Conservation (phyloP, 2,888 invertebrate genomes). For the Ceratothoa steindachneri region DNA sequence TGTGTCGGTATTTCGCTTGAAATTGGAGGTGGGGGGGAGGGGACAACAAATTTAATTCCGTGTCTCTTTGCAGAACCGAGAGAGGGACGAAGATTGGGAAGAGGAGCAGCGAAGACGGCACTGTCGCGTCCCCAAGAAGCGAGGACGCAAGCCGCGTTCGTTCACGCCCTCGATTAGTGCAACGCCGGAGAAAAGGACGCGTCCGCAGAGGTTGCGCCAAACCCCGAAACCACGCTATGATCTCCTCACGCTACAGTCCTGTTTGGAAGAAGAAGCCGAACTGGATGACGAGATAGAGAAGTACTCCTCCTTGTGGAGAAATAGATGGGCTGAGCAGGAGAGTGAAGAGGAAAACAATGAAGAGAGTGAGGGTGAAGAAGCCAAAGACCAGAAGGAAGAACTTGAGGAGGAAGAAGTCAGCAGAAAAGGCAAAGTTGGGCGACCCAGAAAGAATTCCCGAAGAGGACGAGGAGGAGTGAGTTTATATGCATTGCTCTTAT, state of each 20-base stretch:
- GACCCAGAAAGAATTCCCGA: background rate
- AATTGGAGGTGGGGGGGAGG: too few relatives aligned
- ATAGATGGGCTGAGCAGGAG: conserved; percentile 15
- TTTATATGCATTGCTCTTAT: too few relatives aligned
- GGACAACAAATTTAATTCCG: too few relatives aligned
- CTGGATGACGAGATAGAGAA: background rate
- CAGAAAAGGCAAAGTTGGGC: too few relatives aligned
- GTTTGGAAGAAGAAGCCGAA: background rate
- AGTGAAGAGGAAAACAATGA: background rate
- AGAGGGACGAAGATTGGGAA: conserved; percentile 16
- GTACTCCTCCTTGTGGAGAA: background rate
- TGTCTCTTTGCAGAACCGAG: conserved; percentile 10
- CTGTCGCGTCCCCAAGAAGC: background rate
- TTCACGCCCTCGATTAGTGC: background rate
- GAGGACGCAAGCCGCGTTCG: background rate
- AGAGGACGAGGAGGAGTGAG: background rate
- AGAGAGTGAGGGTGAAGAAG: background rate
- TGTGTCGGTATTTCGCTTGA: too few relatives aligned
- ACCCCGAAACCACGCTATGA: background rate
- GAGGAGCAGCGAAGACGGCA: conserved; percentile 17
- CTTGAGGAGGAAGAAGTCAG: background rate
- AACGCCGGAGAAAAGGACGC: conserved; percentile 13
- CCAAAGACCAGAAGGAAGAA: background rate
- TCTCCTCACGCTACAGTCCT: background rate
- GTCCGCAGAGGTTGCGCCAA: background rate